A percentile compares a stretch with the other conserved stretches of the same genome.
Evolutionary conservation across 2,888 invertebrate genomes (phyloP).

Genomic region (Tiliacea citrago): DNA sequence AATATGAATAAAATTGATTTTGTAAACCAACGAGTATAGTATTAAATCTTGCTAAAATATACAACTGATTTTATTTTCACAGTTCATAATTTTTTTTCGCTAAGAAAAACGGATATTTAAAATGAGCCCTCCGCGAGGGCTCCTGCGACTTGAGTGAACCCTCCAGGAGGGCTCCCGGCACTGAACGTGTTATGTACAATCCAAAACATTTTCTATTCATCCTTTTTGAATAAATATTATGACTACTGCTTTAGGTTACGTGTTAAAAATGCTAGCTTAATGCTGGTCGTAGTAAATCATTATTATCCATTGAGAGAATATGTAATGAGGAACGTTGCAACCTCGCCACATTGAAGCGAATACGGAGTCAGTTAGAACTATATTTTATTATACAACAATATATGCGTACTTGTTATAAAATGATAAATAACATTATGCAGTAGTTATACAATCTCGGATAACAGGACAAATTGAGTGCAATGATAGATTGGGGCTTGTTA

Average conservation of each 20-base stretch:
- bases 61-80: too few species aligned
- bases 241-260: background rate
- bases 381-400: conserved; percentile 24
- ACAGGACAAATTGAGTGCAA: background rate
- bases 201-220: conserved; percentile 6
- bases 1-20: too few species aligned
- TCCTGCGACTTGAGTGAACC: too few species aligned
- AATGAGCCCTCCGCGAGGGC: too few species aligned
- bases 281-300: conserved; percentile 59
- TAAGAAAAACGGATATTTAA: too few species aligned
- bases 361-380: conserved; percentile 1
- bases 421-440: background rate
- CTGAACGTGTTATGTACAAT: too few species aligned
- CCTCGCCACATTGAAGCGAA: conserved; percentile 19
- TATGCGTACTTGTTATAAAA: conserved; percentile 1
- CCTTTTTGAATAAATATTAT: conserved; percentile 11
- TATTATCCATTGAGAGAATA: conserved; percentile 56
- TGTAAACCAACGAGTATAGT: too few species aligned
- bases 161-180: too few species aligned
- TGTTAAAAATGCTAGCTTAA: too few species aligned
- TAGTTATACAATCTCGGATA: background rate
- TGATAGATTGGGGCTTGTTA: background rate
- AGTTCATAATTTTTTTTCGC: too few species aligned
- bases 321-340: conserved; percentile 50
- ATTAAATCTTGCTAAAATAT: too few species aligned